A percentile compares a stretch with the other conserved stretches of the same genome.
Evolutionary conservation across 2,888 invertebrate species (phyloP).

Genomic region (Brachycybe producta): DNA sequence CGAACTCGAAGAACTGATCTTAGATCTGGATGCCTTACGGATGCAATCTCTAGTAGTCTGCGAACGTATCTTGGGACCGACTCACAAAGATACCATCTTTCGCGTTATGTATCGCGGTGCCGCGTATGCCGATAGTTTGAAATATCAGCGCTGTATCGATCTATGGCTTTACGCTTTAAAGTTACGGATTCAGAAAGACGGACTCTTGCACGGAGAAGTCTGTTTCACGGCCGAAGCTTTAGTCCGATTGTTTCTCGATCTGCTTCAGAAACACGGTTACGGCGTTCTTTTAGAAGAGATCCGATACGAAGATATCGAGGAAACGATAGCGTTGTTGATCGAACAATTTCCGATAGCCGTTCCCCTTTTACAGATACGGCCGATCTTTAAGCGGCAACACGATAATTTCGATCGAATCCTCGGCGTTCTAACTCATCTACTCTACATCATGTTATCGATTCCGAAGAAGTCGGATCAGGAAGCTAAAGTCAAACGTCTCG

Average conservation of each 20-base stretch:
- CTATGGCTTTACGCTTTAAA: slow-evolving; percentile 73
- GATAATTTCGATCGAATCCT: slow-evolving; percentile 64
- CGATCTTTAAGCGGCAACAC: slow-evolving; percentile 60
- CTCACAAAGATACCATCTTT: slow-evolving; percentile 78
- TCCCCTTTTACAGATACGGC: slow-evolving; percentile 42
- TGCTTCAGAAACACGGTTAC: slow-evolving; percentile 31
- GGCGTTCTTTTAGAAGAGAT: slow-evolving; percentile 37
- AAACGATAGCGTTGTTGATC: slow-evolving; percentile 53
- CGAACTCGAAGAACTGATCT: slow-evolving; percentile 55
- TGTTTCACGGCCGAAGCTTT: slow-evolving; percentile 76
- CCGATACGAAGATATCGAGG: slow-evolving; percentile 53
- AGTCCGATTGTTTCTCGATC: slow-evolving; percentile 60
- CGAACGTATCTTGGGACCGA: slow-evolving; percentile 69
- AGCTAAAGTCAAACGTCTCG: slow-evolving; percentile 41
- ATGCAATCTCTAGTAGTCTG: slow-evolving; percentile 77
- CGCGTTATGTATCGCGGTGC: slow-evolving; percentile 47
- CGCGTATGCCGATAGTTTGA: slow-evolving; percentile 41
- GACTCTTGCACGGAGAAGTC: slow-evolving; percentile 58
- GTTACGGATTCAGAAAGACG: slow-evolving; percentile 63
- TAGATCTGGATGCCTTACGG: slow-evolving; percentile 72
- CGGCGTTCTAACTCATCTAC: slow-evolving; percentile 60
- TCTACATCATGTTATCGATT: slow-evolving; percentile 53
- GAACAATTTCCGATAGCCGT: slow-evolving; percentile 44
- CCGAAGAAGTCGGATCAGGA: slow-evolving; percentile 31
- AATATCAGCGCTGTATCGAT: slow-evolving; percentile 69